Evolutionary conservation across 1,140 invertebrate genomes (phyloP).

Genomic region (Paralvinella palmiformis): DNA sequence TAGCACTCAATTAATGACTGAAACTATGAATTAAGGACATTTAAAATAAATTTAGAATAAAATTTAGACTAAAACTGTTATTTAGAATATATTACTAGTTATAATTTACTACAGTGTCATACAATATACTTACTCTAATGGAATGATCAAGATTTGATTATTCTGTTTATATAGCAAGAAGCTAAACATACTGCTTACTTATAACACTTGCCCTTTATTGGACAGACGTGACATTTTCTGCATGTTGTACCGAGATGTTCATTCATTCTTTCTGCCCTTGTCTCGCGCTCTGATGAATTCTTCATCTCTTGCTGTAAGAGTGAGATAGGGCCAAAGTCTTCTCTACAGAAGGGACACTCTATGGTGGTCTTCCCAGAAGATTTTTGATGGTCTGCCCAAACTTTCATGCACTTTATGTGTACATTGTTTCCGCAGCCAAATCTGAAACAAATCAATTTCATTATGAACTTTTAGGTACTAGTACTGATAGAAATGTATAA

Average conservation of each 20-base stretch:
- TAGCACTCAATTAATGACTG: no score
- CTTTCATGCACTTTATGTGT: slow-evolving; percentile 51
- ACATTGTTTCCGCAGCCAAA: slow-evolving; percentile 51
- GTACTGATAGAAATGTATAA: no score
- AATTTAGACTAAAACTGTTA: no score
- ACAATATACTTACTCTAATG: no score
- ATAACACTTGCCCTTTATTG: slow-evolving; percentile 51
- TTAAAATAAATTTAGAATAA: no score
- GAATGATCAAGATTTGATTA: background rate
- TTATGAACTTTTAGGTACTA: no score
- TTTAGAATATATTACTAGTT: no score
- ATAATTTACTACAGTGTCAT: no score
- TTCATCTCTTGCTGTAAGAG: slow-evolving; percentile 40
- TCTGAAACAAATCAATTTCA: slow-evolving; percentile 26
- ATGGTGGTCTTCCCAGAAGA: slow-evolving; percentile 37
- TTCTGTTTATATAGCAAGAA: no score
- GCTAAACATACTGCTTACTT: slow-evolving; percentile 36
- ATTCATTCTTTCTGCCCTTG: slow-evolving; percentile 25
- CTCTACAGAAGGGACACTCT: slow-evolving; percentile 50
- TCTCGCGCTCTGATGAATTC: slow-evolving; percentile 31
- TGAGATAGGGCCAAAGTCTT: slow-evolving; percentile 48
- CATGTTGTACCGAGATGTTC: slow-evolving; percentile 40
- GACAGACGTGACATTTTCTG: slow-evolving; percentile 35
- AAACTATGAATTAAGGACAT: no score
- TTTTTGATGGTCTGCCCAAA: slow-evolving; percentile 50